Conservation (phyloP, 30 jellyfish, hydroid and myxozoan species). For the Phacellophora camtschatica region DNA sequence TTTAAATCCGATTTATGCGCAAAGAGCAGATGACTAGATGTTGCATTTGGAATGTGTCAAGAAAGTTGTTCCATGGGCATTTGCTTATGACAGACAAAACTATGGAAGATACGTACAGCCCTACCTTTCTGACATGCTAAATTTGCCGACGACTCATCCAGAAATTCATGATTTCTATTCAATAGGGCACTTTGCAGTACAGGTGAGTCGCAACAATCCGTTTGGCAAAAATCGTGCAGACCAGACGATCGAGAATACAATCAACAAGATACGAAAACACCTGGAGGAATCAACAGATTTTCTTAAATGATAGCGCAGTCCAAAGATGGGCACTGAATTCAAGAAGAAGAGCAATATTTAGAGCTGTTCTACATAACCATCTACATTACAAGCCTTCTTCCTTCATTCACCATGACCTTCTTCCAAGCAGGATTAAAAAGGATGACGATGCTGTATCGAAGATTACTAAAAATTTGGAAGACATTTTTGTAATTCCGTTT, state of each 20-base stretch:
- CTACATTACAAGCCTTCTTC: neutral
- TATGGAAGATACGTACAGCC: neutral
- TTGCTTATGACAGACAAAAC: neutral
- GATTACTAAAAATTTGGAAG: neutral
- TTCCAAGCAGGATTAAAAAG: neutral
- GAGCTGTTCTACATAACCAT: neutral
- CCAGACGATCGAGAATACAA: constrained; percentile 46
- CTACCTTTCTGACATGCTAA: neutral
- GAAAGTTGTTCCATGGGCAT: neutral
- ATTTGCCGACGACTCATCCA: constrained; percentile 14
- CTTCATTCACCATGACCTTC: neutral
- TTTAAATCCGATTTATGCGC: neutral
- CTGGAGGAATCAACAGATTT: constrained; percentile 21
- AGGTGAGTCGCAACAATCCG: constrained; percentile 27
- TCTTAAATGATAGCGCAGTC: constrained; percentile 1
- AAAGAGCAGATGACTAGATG: neutral
- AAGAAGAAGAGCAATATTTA: neutral
- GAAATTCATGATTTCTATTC: constrained; percentile 15
- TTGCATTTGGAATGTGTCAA: neutral
- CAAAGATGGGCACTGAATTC: constrained; percentile 19
- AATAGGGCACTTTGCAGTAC: constrained; percentile 37
- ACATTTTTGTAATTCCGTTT: neutral
- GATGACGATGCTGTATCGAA: neutral
- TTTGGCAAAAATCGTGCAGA: constrained; percentile 49
- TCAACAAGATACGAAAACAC: constrained; percentile 50